phyloP scores from a whole-genome alignment of 2,113 vertebrate genomes.

The Pomatorhinus ruficollis region DNA sequence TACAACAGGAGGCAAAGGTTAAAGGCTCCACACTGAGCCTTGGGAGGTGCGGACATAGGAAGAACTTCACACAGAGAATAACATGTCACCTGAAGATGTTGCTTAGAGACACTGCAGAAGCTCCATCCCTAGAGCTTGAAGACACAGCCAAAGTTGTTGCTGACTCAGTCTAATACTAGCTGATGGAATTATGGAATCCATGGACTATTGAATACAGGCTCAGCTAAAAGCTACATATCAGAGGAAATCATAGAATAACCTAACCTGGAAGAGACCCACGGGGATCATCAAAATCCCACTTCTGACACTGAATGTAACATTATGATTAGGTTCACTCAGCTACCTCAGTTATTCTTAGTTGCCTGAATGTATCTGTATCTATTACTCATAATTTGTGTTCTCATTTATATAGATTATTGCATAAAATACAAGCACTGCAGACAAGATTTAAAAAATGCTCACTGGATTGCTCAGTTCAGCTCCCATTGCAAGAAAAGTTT shows the following conservation, averaged over 20 bases:
- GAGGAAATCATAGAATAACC: background rate
- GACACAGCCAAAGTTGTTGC: background rate
- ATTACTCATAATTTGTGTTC: background rate
- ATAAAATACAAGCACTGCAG: background rate
- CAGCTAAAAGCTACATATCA: background rate
- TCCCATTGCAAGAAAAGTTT: background rate
- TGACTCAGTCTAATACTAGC: background rate
- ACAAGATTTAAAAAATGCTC: background rate
- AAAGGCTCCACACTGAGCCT: background rate
- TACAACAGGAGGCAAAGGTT: background rate
- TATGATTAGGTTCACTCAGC: background rate
- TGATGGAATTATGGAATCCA: background rate
- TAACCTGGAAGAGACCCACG: background rate
- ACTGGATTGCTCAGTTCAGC: background rate
- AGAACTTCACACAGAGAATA: background rate
- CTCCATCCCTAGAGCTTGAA: background rate
- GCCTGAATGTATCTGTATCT: background rate
- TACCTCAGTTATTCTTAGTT: background rate
- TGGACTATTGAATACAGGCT: background rate
- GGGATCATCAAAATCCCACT: background rate
- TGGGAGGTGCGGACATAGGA: background rate
- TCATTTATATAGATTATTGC: background rate
- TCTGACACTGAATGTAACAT: background rate
- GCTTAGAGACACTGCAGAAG: background rate
- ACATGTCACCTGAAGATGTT: background rate